Evolutionary conservation across 2,797 vertebrate genomes (phyloP).

Genomic region (Limosa lapponica): DNA sequence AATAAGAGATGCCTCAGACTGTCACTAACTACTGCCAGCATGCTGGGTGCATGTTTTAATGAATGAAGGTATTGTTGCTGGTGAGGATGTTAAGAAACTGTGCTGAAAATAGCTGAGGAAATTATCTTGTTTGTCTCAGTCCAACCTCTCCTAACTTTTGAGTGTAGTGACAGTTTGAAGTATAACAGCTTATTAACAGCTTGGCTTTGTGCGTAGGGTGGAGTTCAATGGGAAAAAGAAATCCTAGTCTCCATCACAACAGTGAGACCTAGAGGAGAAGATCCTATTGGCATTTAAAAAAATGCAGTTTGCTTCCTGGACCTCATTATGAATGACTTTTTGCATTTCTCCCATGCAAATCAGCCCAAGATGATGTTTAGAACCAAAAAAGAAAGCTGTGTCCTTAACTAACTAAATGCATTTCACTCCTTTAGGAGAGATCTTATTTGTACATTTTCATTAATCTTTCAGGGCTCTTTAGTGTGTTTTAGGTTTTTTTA

Average conservation of each 20-base stretch:
- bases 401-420: neutral
- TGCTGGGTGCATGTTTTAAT: neutral
- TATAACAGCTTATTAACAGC: neutral
- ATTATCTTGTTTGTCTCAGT: neutral
- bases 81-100: neutral
- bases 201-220: neutral
- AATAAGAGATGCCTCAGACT: neutral
- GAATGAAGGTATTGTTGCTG: neutral
- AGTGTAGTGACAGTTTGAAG: neutral
- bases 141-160: neutral
- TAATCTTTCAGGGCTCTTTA: neutral
- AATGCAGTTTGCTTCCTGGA: neutral
- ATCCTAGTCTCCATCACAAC: neutral
- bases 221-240: neutral
- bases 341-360: neutral
- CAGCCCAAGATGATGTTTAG: neutral
- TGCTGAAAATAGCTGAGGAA: conserved; percentile 2
- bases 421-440: neutral
- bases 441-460: neutral
- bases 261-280: neutral
- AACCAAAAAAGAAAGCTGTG: neutral
- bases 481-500: neutral
- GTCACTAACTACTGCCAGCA: neutral
- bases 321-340: neutral
- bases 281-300: neutral